Evolutionary conservation across 2,797 vertebrate genomes (phyloP), one percentile per base, ranked within the genome.

Genomic region (Gadopsis marmoratus): DNA sequence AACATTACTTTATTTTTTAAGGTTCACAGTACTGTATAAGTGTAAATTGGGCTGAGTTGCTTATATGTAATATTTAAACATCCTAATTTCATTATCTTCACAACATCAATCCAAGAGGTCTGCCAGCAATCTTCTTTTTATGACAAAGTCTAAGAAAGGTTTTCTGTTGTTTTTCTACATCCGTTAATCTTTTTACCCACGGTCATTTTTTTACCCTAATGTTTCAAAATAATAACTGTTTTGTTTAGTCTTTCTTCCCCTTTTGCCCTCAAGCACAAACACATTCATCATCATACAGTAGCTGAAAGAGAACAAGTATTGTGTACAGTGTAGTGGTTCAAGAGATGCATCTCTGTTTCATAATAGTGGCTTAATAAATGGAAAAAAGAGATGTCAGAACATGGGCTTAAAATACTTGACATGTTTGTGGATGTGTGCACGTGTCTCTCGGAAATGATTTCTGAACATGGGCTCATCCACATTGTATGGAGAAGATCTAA

Each of bases 231-330:
- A 76, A 87, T 79, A 82, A 86, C 74, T 81, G 45, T 75, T 61
- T 7, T 50, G n/a, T 77, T 62, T 81, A 65, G 82, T 89, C 81
- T 87, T 85, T 84, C 69, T 69, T 90, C 74, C 47, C 71, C 23
- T 56, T 80, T 80, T 76, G 61, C 64, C 74, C 65, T 64, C 17
- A 67, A 74, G 70, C 43, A 17, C 21, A 21, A 19, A 56, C 79
- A 75, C 76, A 91, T 90, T 85, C 73, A 89, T 92, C 82, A 91
- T 86, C 59, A 54, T 50, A n/a, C 45, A 62, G 59, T 64, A 76
- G 71, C 82, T 82, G 50, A 84, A 81, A 83, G 80, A 23, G n/a
- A 70, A 56, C 26, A 59, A 59, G 45, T 51, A 56, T 54, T 77
- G 54, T 23, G 26, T 60, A 55, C 54, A 51, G 58, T 64, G 31